These are phyloP conservation scores for Sebastes flavidus DNA, from an alignment of 2,797 vertebrate species.

Conservation along the genomic window DNA sequence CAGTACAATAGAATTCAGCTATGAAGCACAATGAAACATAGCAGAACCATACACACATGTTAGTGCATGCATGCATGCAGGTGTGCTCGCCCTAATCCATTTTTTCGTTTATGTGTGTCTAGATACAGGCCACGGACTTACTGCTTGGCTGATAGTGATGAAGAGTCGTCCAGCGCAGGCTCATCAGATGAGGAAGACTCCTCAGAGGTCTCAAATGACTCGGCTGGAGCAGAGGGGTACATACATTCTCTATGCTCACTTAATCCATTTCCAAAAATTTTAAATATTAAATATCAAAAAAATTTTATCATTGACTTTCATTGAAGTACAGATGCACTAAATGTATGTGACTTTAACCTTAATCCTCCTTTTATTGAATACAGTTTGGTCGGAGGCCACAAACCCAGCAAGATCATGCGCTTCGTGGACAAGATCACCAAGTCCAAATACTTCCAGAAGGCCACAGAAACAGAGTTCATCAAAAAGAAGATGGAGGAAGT, in stretches of 20 bases:
- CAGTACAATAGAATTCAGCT: neutral
- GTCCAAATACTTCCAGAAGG: conserved; percentile 98
- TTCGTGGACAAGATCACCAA: conserved; percentile 98
- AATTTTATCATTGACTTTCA: neutral
- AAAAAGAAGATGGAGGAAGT: conserved; percentile 99
- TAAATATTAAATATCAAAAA: neutral
- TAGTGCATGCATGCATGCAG: neutral
- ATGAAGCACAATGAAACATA: neutral
- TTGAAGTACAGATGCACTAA: neutral
- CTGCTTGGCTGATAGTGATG: conserved; percentile 83
- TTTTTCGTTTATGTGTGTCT: conserved; percentile 1
- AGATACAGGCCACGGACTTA: conserved; percentile 75
- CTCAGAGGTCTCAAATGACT: conserved; percentile 86
- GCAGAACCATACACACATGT: neutral
- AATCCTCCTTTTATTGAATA: neutral
- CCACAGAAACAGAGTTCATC: conserved; percentile 97
- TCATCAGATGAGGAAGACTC: conserved; percentile 95
- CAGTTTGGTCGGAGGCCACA: conserved; percentile 89
- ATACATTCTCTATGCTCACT: neutral
- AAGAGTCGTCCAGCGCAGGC: conserved; percentile 96
- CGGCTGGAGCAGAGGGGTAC: conserved; percentile 89
- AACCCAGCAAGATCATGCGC: conserved; percentile 95
- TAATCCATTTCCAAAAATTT: neutral
- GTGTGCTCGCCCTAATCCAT: fast-evolving
- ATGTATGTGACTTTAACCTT: neutral